A percentile compares a stretch with the other conserved stretches of the same genome.
Conservation (phyloP, 2,113 vertebrate genomes). For the Paradisaea rubra region DNA sequence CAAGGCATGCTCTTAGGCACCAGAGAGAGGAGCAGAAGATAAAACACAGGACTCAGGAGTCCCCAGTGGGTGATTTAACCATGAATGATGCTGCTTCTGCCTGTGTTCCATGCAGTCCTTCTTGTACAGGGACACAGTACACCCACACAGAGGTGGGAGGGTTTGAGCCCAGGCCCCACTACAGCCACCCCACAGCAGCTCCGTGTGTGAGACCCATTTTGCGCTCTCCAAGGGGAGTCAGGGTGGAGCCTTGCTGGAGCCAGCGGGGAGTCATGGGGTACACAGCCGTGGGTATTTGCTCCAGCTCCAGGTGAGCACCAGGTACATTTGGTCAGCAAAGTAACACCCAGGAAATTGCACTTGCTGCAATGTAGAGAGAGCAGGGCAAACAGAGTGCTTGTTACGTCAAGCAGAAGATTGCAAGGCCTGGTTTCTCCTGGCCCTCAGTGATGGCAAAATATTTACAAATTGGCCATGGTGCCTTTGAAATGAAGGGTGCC, state of each 20-base stretch:
- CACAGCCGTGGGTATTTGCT: background rate
- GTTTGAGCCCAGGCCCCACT: background rate
- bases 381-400: background rate
- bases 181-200: background rate
- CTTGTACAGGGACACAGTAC: too few relatives aligned
- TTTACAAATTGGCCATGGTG: background rate
- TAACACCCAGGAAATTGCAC: background rate
- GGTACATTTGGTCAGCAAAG: background rate
- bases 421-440: background rate
- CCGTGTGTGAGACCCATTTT: accelerated
- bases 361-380: accelerated
- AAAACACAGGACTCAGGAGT: background rate
- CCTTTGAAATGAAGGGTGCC: background rate
- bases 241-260: accelerated
- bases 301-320: background rate
- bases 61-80: background rate
- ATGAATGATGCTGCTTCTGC: background rate
- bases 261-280: accelerated
- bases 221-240: background rate
- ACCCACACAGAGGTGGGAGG: background rate
- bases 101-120: background rate
- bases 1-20: background rate
- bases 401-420: background rate
- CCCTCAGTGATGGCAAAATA: background rate
- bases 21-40: background rate